phyloP scores from a whole-genome alignment of 64 coral and sea anemone species.

The Montipora capricornis region DNA sequence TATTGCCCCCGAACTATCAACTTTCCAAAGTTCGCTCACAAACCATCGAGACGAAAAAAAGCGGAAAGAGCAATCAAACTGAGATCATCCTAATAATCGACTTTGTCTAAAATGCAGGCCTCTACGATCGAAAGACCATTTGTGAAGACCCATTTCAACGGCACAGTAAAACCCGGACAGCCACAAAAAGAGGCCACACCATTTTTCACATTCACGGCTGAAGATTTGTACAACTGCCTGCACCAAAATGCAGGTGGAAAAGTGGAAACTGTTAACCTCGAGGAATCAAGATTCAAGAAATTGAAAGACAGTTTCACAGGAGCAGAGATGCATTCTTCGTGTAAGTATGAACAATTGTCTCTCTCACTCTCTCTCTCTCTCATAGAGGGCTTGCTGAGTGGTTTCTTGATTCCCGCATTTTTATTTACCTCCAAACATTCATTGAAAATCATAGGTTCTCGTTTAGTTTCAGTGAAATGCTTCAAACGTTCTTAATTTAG shows the following conservation, averaged over 20 bases:
- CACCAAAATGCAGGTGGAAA: constrained; percentile 14
- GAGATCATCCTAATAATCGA: not conserved
- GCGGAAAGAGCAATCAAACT: not conserved
- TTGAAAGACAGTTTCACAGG: not conserved
- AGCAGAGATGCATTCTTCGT: constrained; percentile 1
- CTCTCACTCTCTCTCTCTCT: not conserved
- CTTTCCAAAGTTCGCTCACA: not conserved
- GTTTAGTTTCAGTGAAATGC: too few relatives aligned
- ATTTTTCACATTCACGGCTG: constrained; percentile 7
- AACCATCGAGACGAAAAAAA: not conserved
- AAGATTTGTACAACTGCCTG: constrained; percentile 41
- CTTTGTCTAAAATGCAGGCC: constrained; percentile 30
- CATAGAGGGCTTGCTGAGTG: not conserved
- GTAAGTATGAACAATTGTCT: not conserved
- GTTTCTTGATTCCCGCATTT: not conserved
- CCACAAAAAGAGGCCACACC: not conserved
- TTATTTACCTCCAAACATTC: not conserved
- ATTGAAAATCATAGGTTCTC: not conserved
- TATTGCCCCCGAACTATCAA: not conserved
- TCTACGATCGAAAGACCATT: constrained; percentile 21
- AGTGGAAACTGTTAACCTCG: constrained; percentile 15
- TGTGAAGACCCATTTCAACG: not conserved
- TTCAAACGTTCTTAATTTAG: too few relatives aligned
- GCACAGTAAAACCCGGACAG: not conserved
- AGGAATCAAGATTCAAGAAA: constrained; percentile 1